Base-by-base conservation (phyloP, 2,113 vertebrate species). In the Hucho hucho region DNA sequence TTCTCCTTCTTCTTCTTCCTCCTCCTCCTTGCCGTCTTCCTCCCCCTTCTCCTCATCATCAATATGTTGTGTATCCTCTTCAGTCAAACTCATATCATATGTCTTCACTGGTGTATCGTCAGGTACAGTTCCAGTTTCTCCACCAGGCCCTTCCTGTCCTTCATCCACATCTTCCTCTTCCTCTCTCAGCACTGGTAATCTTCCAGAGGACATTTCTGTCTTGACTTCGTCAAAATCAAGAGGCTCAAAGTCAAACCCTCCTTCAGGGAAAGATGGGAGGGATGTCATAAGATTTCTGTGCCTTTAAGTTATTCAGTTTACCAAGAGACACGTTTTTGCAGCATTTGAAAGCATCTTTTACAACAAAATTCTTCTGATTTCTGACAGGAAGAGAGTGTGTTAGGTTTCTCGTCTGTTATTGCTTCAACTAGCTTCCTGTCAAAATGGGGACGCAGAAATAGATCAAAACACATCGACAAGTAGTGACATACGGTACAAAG, bases 221-320 rank as follows among this genome's bases (percentile, higher is more conserved):
- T 11, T 25, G 6, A 25, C 78, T 47, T 85, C 88, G n/a, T 86
- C 79, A 71, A 86, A 87, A 74, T 80, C 32, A 3, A 89, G 69
- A 74, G 72, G 78, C 63, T 90, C 89, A 87, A 92, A 91, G 64
- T 91, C 89, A 75, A 89, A 70, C 28, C 91, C 91, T 79, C 63
- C 89, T 18, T 88, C 87, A 28, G 73, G 29, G 4, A 85, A 78
- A 0, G 79, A 75, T 56, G 79, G 53, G 73, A 75, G 59, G 53
- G 83, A 77, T 70, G 37, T 20, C 16, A 7, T 37, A 4, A 7
- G 4, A 67, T 67, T 18, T 25, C 37, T 37, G 37, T 37, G 37
- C 37, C 37, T 37, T 37, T 37, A 37, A 37, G 65, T 67, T 29
- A 14, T 16, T 28, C 26, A 73, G 76, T 81, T 59, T 3, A 73